phyloP scores from a whole-genome alignment of 2,888 invertebrate species.

The Leptinotarsa tumamoca region DNA sequence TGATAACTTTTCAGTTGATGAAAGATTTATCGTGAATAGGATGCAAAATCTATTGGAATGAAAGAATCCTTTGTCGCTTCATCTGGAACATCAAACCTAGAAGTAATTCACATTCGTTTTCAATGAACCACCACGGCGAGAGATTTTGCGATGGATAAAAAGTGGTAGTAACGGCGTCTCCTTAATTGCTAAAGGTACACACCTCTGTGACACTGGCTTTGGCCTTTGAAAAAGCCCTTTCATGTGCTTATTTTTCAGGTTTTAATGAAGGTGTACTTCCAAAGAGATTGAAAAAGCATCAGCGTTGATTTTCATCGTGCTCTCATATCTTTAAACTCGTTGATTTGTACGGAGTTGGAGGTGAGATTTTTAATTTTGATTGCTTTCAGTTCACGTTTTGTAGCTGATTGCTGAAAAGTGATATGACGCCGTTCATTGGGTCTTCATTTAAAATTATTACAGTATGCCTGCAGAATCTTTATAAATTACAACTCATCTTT shows the following conservation, averaged over 20 bases:
- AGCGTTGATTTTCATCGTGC: not conserved
- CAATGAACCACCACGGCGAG: not conserved
- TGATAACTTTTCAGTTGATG: not conserved
- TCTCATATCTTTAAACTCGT: conserved; percentile 1
- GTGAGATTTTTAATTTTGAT: not conserved
- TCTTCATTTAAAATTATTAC: no score
- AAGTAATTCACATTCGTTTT: conserved; percentile 4
- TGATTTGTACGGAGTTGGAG: not conserved
- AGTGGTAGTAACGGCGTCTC: conserved; percentile 5
- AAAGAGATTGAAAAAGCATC: conserved; percentile 11
- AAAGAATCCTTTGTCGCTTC: not conserved
- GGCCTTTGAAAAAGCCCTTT: not conserved
- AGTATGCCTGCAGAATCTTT: no score
- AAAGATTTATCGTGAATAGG: not conserved
- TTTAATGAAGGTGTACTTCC: conserved; percentile 10
- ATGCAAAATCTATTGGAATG: not conserved
- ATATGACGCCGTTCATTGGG: not conserved
- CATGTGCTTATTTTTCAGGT: conserved; percentile 7
- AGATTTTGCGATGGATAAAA: conserved; percentile 3
- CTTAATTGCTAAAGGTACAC: conserved; percentile 9
- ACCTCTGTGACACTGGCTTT: conserved; percentile 2
- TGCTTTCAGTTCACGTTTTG: not conserved
- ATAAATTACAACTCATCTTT: no score
- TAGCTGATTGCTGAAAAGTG: not conserved
- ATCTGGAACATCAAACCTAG: not conserved